These are phyloP conservation scores for Coelopa pilipes DNA, from an alignment of 2,888 invertebrate species.

Conservation along the genomic window DNA sequence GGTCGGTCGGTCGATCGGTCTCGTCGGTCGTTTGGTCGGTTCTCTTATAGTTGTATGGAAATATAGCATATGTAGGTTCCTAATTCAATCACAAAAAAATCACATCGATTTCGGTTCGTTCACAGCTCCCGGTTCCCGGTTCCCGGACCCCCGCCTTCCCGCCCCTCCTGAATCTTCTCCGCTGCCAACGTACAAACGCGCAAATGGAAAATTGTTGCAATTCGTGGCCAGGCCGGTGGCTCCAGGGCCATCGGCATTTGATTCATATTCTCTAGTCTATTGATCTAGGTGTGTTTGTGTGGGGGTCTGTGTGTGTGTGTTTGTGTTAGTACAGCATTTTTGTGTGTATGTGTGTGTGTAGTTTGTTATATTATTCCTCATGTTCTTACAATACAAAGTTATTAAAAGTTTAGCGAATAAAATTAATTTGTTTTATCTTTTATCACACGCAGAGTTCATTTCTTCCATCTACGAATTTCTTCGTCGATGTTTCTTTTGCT, in stretches of 20 bases:
- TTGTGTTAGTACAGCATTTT: too few species aligned
- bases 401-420: background rate
- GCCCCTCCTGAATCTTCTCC: too few species aligned
- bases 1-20: too few species aligned
- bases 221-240: background rate
- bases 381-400: background rate
- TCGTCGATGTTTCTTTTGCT: conserved; percentile 30
- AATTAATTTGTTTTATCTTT: conserved; percentile 28
- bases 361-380: background rate
- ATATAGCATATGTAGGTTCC: conserved; percentile 19
- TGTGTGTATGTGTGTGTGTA: background rate
- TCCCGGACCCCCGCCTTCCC: too few species aligned
- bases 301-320: conserved; percentile 32
- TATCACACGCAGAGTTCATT: conserved; percentile 40
- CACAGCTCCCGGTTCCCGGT: conserved; percentile 67
- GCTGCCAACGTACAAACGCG: too few species aligned
- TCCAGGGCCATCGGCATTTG: conserved; percentile 33
- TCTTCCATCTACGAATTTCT: too few species aligned
- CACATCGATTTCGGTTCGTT: conserved; percentile 65
- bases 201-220: conserved; percentile 12
- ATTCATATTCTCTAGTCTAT: conserved; percentile 34
- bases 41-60: conserved; percentile 19
- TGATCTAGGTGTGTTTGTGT: too few species aligned
- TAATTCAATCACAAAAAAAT: conserved; percentile 66
- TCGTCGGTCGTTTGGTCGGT: too few species aligned